Evolutionary conservation across 2,888 invertebrate species (phyloP).

Genomic region (Julus scandinavius): DNA sequence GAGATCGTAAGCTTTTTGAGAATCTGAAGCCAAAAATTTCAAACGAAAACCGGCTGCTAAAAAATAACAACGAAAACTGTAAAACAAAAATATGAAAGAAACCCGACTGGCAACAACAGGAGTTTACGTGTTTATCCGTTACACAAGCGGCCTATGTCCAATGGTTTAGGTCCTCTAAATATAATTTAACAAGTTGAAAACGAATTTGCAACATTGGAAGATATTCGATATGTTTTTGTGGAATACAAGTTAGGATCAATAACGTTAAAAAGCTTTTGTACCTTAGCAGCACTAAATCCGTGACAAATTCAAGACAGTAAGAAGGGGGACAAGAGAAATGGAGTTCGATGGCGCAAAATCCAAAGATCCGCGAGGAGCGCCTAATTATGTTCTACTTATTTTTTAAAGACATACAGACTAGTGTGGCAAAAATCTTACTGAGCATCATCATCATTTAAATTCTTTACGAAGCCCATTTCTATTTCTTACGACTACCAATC

Average conservation of each 20-base stretch:
- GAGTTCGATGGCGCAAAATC: background rate
- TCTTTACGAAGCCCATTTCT: background rate
- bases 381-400: too few relatives aligned
- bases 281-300: background rate
- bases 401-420: too few relatives aligned
- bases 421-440: too few relatives aligned
- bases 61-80: too few relatives aligned
- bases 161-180: background rate
- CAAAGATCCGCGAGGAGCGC: too few relatives aligned
- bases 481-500: background rate
- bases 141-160: background rate
- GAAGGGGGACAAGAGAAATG: background rate
- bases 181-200: conserved; percentile 14
- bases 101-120: background rate
- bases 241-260: background rate
- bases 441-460: background rate
- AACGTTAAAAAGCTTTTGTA: conserved; percentile 22
- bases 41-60: too few relatives aligned
- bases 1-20: background rate
- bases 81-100: too few relatives aligned
- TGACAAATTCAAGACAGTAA: background rate
- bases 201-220: conserved; percentile 9
- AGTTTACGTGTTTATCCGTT: background rate
- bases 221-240: background rate
- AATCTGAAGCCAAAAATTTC: background rate